Base-by-base conservation (phyloP, 2,888 invertebrate species). In the Frankliniella intonsa region DNA sequence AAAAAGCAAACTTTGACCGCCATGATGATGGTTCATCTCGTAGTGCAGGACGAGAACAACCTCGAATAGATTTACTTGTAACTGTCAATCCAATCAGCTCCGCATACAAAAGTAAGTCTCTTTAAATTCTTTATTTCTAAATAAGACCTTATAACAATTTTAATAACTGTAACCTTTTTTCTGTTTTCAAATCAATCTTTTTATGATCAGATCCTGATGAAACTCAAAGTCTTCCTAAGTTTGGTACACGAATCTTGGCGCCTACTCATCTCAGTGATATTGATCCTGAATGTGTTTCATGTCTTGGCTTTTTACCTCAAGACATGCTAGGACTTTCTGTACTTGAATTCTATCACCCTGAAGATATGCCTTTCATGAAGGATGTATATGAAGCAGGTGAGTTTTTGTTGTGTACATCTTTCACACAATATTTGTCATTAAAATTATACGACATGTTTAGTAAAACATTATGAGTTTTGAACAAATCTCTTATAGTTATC, bases 231-330 rank as follows among this genome's bases (percentile, higher is more conserved):
- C 89, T 91, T 3, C 88, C 90, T 19, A 92, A 92, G 84, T 97
- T 97, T 87, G 92, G 93, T 11, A 95, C 95, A 85, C 91, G 94
- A 0, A 97, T 97, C 86, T 93, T 94, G 0, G 92, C 95, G 0
- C 90, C 91, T 25, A 95, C 96, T 82, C 90, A 91, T 79, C 90
- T 96, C 84, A 94, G 93, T 82, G 93, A 95, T 86, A 92, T 97
- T 5, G 96, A 96, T 87, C 90, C 92, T 7, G 94, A 94, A 81
- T 93, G 95, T 2, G 94, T 97, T 0, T 92, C 93, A 14, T 94
- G 94, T 85, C 90, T 97, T 84, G 98, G 98, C 0, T 97, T 95
- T 87, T 88, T 97, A 83, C 97, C 98, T 0, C 97, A 97, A 87
- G 97, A 98, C 86, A 91, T 98, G 86, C 89, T 94, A 76, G 94